phyloP scores from a whole-genome alignment of 2,797 vertebrate genomes.

The Cirrhinus mrigala region DNA sequence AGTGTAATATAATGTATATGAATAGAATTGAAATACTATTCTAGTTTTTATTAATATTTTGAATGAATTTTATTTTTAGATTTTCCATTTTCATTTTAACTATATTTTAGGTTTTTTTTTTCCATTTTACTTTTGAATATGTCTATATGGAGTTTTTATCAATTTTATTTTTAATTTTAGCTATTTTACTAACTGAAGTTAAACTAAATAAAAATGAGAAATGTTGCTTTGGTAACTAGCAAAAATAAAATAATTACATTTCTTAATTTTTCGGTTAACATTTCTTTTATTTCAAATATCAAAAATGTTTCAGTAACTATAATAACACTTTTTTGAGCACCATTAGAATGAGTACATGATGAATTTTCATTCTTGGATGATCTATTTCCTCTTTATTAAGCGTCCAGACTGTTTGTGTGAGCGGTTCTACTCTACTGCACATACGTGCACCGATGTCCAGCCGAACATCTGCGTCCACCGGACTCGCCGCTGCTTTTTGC shows the following conservation, averaged over 20 bases:
- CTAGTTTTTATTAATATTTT: neutral
- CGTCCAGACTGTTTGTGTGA: neutral
- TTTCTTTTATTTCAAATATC: neutral
- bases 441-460: slow-evolving; percentile 1
- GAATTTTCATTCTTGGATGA: neutral
- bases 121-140: neutral
- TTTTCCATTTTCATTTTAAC: neutral
- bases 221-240: neutral
- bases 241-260: neutral
- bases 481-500: slow-evolving; percentile 51
- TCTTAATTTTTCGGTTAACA: neutral
- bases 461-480: slow-evolving; percentile 53
- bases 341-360: neutral
- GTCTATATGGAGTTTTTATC: neutral
- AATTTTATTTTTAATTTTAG: neutral
- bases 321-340: neutral
- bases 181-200: neutral
- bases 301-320: neutral
- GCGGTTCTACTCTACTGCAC: neutral
- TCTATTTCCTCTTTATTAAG: neutral
- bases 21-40: neutral
- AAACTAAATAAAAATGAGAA: neutral
- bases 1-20: too few relatives aligned
- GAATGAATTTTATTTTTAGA: neutral
- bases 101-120: neutral